Conservation (phyloP, 1,140 invertebrate species). For the Solen grandis region DNA sequence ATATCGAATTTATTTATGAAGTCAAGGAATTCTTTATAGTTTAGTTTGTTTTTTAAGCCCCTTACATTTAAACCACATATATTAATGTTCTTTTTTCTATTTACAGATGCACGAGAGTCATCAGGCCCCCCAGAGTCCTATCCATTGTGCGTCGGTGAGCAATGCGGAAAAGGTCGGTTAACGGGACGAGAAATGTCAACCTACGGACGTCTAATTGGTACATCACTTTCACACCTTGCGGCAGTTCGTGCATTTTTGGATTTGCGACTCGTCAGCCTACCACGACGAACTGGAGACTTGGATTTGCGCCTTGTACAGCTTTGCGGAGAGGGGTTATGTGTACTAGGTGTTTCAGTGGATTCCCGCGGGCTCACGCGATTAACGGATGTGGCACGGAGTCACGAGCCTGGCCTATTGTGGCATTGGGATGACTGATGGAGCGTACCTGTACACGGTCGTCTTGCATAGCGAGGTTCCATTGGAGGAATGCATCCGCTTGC, state of each 20-base stretch:
- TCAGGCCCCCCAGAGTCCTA: slow-evolving; percentile 22
- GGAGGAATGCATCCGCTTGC: not conserved
- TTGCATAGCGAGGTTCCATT: slow-evolving; percentile 21
- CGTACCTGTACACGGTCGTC: not conserved
- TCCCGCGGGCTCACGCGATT: not conserved
- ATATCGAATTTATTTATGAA: slow-evolving; percentile 11
- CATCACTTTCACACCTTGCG: not conserved
- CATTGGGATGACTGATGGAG: not conserved
- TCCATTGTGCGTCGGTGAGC: not conserved
- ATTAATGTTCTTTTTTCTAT: slow-evolving; percentile 2
- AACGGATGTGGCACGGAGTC: not conserved
- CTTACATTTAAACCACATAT: slow-evolving; percentile 13
- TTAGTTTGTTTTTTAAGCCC: slow-evolving; percentile 10
- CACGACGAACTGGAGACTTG: not conserved
- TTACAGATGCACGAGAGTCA: not conserved
- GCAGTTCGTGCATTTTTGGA: not conserved
- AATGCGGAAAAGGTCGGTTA: not conserved
- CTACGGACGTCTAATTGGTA: not conserved
- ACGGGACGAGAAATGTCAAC: not conserved
- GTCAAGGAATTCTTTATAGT: slow-evolving; percentile 18
- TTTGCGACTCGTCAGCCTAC: not conserved
- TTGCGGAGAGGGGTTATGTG: not conserved
- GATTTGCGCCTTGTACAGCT: not conserved
- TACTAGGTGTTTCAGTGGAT: not conserved
- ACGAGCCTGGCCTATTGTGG: not conserved